A percentile compares a stretch with the other conserved stretches of the same genome.
phyloP scores from a whole-genome alignment of 2,888 invertebrate species.

The Panzeria rudis region DNA sequence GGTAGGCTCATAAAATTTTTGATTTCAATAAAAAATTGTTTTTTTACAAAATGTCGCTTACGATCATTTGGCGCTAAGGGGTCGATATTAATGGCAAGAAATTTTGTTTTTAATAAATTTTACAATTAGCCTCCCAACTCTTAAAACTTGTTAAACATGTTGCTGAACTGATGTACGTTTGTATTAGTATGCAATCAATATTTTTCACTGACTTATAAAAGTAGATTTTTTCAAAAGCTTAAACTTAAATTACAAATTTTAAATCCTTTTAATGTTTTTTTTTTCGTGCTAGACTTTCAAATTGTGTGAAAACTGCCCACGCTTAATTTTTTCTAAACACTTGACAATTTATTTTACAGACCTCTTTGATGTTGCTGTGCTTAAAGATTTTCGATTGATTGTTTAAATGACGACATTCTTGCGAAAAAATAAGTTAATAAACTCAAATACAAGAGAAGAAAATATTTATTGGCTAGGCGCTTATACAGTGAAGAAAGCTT shows the following conservation, averaged over 20 bases:
- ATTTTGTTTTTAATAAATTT: neutral
- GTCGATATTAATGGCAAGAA: neutral
- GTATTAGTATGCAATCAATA: neutral
- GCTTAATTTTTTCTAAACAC: conserved; percentile 25
- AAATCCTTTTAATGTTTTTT: neutral
- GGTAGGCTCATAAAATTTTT: too few species aligned
- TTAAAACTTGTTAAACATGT: neutral
- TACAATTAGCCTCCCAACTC: neutral
- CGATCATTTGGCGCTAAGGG: too few species aligned
- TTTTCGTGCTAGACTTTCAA: neutral
- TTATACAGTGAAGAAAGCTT: neutral
- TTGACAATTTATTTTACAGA: conserved; percentile 36
- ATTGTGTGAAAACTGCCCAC: conserved; percentile 35
- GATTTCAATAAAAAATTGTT: too few species aligned
- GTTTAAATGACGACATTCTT: conserved; percentile 48
- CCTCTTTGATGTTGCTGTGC: neutral
- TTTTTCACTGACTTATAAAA: neutral
- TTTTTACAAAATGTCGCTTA: too few species aligned
- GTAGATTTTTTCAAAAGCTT: too few species aligned
- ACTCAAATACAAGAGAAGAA: conserved; percentile 32
- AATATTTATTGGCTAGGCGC: conserved; percentile 13
- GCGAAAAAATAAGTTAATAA: conserved; percentile 54
- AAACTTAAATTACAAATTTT: neutral
- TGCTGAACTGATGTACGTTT: neutral
- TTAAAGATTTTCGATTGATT: conserved; percentile 2